Evolutionary conservation across 2,888 invertebrate species (phyloP), one percentile per base, ranked within the genome.

Genomic region (Drosophila anceps): DNA sequence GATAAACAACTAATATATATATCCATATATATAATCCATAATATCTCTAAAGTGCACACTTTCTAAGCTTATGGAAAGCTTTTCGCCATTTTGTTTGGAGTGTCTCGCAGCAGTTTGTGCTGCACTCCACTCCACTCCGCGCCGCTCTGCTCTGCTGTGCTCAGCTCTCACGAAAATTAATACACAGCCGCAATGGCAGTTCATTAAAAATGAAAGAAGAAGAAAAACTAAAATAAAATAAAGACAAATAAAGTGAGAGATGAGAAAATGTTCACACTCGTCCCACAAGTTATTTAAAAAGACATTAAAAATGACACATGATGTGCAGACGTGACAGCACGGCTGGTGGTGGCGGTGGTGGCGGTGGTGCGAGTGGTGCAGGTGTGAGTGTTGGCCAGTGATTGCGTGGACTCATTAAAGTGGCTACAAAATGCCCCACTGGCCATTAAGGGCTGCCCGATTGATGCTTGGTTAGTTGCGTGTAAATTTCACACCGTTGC

Each of bases 261-360:
- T 43, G 27, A 37, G 60, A 55, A 66, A 63, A 44, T 57, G 61
- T 62, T 37, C 44, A 66, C 69, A 74, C 48, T 68, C 39, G 46
- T 61, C 46, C 61, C 71, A 57, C 69, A 62, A 76, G 78, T 76
- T 73, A 73, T 86, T 84, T 88, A 83, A 88, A 84, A 88, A 80
- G 69, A 73, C 88, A 84, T 84, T 88, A 84, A 88, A 82, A 69
- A 53, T 79, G 84, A 73, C 84, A 79, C 70, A 73, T 55, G 67
- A 55, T 57, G 41, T 57, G 48, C 50, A 58, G 59, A 53, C 64
- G 48, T 29, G 35, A 37, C 55, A 29, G 13, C 29, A 20, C 1
- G 13, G 50, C 27, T 37, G 20, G 24, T 41, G 20, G 27, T 15
- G 20, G 48, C 35, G 48, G 41, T 62, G 48, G 43, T 35, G 41